These are phyloP conservation scores for Monopis laevigella DNA, from an alignment of 2,888 invertebrate species.

Conservation along the genomic window DNA sequence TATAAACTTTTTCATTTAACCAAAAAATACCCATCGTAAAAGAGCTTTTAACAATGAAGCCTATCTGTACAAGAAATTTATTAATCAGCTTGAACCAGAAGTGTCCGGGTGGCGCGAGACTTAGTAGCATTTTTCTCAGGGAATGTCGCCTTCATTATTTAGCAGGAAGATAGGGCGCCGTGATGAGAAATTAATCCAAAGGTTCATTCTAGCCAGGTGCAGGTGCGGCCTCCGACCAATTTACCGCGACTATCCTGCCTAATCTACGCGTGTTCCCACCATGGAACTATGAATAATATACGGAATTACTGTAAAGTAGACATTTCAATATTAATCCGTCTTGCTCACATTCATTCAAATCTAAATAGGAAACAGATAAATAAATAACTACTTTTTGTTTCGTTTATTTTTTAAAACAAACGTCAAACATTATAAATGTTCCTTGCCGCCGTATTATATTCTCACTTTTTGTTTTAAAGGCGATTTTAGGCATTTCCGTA, in stretches of 20 bases:
- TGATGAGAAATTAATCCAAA: conserved; percentile 65
- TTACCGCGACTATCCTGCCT: conserved; percentile 30
- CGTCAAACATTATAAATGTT: no score
- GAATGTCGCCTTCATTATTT: conserved; percentile 54
- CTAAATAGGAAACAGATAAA: no score
- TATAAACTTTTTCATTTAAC: conserved; percentile 10
- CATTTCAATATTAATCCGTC: no score
- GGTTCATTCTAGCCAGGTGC: conserved; percentile 29
- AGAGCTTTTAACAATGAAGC: conserved; percentile 26
- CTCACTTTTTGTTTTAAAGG: no score
- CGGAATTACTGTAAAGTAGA: no score
- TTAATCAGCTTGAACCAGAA: conserved; percentile 39
- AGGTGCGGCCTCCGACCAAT: conserved; percentile 46
- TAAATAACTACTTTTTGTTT: no score
- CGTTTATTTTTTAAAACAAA: no score
- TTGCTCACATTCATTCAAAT: no score
- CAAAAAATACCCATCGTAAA: conserved; percentile 26
- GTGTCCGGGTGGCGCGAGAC: conserved; percentile 22
- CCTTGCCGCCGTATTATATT: no score
- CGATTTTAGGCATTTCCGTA: no score
- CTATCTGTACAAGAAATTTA: conserved; percentile 34
- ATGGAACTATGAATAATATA: no score
- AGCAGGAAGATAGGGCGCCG: conserved; percentile 38
- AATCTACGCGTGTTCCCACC: conserved; percentile 11
- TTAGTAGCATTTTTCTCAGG: conserved; percentile 54